Evolutionary conservation across 2,113 vertebrate genomes (phyloP), one percentile per base, ranked within the genome.

Genomic region (Arenaria interpres): DNA sequence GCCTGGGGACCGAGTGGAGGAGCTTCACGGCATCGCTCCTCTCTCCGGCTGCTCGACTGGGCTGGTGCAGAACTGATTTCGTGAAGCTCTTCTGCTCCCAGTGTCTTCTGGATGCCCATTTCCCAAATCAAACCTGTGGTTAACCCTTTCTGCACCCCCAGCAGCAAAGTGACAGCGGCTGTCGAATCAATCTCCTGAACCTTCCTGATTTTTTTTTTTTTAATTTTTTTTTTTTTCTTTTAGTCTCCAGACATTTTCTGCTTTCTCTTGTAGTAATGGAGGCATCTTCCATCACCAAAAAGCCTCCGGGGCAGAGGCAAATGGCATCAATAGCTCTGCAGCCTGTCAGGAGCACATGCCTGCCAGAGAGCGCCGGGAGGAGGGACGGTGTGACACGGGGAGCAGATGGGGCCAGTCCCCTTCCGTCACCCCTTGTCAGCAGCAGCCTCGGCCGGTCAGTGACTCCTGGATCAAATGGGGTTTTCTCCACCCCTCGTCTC

Each of bases 11-110:
- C 5, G 1, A 35, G 54, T 1, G 0, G 5, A 79, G 62, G 23
- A 33, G 41, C 51, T 60, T 50, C 1, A 0, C 27, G 7, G 43
- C 45, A 10, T 37, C 6, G 0, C 37, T 83, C 20, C 51, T 62
- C 46, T 64, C 30, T 0, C 43, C 1, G 2, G 0, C 67, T 14
- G 46, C 22, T 32, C 2, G 0, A 2, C 24, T 24, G 62, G 62
- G 37, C 12, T 9, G 27, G 27, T 19, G 27, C 27, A 43, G 63
- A 28, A 66, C 39, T 32, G 28, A 12, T 66, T 43, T 43, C 39
- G 6, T 43, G 80, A 17, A 60, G 30, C 71, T n/a, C 48, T n/a
- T 18, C 82, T 71, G 41, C 33, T 82, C 11, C 20, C 0, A 0
- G 2, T 19, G 17, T 24, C 11, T 27, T 7, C 19, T 33, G 30